phyloP scores from a whole-genome alignment of 2,888 invertebrate genomes.

The Mesoligia furuncula region DNA sequence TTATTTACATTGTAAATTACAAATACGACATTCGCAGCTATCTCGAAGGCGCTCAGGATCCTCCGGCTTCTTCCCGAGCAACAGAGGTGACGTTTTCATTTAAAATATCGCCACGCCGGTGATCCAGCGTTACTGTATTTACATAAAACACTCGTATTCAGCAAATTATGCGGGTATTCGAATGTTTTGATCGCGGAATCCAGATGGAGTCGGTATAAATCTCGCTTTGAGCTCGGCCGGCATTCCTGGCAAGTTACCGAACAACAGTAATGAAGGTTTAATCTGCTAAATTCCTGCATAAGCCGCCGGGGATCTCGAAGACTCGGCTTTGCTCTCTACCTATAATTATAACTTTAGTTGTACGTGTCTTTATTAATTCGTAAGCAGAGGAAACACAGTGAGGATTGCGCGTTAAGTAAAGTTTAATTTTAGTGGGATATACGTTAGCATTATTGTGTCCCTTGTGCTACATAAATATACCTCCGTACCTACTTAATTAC shows the following conservation, averaged over 20 bases:
- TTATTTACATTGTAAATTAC: constrained; percentile 66
- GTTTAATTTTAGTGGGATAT: constrained; percentile 7
- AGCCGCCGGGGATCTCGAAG: constrained; percentile 75
- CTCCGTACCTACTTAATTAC: not conserved
- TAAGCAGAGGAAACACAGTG: constrained; percentile 43
- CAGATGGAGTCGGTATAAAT: constrained; percentile 78
- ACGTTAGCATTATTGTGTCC: not conserved
- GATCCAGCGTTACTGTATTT: constrained; percentile 72
- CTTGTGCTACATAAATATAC: not conserved
- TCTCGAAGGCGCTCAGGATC: constrained; percentile 40
- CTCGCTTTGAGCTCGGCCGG: constrained; percentile 78
- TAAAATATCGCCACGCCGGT: constrained; percentile 61
- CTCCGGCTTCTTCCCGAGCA: constrained; percentile 42
- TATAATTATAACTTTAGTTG: constrained; percentile 69
- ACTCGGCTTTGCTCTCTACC: constrained; percentile 72
- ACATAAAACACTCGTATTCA: constrained; percentile 81
- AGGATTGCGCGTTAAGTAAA: constrained; percentile 21
- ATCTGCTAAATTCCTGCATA: constrained; percentile 82
- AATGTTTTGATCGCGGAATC: constrained; percentile 79
- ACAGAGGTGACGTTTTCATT: constrained; percentile 64
- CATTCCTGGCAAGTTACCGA: constrained; percentile 83
- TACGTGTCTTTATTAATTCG: constrained; percentile 63
- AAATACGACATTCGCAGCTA: constrained; percentile 51
- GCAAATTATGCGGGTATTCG: constrained; percentile 75
- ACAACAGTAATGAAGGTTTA: constrained; percentile 87